Conservation (phyloP, 2,113 vertebrate species). For the Orientallactaga bullata region DNA sequence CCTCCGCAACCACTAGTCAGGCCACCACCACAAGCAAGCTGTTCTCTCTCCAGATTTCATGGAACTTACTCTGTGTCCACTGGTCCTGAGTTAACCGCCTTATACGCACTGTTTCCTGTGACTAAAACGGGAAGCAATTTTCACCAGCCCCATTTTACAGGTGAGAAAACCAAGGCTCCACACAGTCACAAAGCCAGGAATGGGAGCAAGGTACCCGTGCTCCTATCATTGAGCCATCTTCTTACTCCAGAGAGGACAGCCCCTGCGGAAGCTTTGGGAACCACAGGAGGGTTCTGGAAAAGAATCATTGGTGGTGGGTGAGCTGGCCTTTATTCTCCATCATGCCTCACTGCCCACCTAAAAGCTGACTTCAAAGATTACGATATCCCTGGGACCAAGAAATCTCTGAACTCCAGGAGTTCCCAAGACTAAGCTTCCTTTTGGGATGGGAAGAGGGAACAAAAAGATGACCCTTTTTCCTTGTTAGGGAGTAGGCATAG, state of each 20-base stretch:
- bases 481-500: background rate
- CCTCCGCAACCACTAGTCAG: slow-evolving; percentile 3
- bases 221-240: background rate
- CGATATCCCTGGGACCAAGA: background rate
- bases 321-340: background rate
- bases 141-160: slow-evolving; percentile 39
- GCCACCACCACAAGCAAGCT: background rate
- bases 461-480: background rate
- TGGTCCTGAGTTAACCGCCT: background rate
- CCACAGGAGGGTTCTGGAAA: background rate
- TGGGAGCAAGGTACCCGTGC: background rate
- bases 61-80: background rate
- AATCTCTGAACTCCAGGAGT: background rate
- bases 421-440: slow-evolving; percentile 21
- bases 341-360: background rate
- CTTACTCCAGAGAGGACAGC: background rate
- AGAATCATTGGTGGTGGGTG: background rate
- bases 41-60: background rate
- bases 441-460: slow-evolving; percentile 19
- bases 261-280: background rate
- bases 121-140: background rate
- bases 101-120: background rate
- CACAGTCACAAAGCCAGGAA: background rate
- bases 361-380: slow-evolving; percentile 46
- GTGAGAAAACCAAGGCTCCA: slow-evolving; percentile 20